These are phyloP conservation scores for Schizothorax lantsangensis DNA, from an alignment of 2,797 vertebrate genomes.

Conservation along the genomic window DNA sequence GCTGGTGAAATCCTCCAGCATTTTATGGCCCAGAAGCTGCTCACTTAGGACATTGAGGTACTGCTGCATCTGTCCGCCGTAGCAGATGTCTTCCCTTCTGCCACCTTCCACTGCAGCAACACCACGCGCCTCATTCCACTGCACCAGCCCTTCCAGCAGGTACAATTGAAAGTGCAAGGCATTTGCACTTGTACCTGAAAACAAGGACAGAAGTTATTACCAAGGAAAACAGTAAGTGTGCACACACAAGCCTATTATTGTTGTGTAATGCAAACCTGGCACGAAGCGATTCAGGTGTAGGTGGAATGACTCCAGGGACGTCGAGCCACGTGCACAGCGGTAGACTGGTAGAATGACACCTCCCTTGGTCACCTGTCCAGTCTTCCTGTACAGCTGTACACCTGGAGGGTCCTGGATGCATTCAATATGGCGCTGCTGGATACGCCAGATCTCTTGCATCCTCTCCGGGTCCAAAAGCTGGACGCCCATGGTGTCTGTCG, in stretches of 20 bases:
- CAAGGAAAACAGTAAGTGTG: background rate
- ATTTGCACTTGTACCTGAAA: background rate
- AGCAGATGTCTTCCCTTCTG: background rate
- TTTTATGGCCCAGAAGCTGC: background rate
- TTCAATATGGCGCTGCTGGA: background rate
- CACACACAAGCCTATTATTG: background rate
- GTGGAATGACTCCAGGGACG: constrained; percentile 42
- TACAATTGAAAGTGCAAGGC: too few species aligned
- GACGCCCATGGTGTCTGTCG: constrained; percentile 17
- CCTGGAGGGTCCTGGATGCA: constrained; percentile 29
- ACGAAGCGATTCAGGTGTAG: constrained; percentile 38
- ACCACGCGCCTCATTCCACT: background rate
- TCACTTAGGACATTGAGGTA: background rate
- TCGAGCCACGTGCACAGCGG: constrained; percentile 33
- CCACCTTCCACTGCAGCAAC: background rate
- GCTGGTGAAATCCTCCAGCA: constrained; percentile 19
- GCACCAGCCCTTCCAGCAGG: too few species aligned
- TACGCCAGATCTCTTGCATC: background rate
- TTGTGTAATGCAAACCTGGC: constrained; percentile 25
- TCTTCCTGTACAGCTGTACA: constrained; percentile 28
- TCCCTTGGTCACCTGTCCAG: constrained; percentile 17
- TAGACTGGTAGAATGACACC: constrained; percentile 27
- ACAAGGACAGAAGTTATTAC: background rate
- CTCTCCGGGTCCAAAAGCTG: background rate
- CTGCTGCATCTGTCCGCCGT: background rate